phyloP scores from a whole-genome alignment of 2,797 vertebrate genomes.

The Iguana delicatissima region DNA sequence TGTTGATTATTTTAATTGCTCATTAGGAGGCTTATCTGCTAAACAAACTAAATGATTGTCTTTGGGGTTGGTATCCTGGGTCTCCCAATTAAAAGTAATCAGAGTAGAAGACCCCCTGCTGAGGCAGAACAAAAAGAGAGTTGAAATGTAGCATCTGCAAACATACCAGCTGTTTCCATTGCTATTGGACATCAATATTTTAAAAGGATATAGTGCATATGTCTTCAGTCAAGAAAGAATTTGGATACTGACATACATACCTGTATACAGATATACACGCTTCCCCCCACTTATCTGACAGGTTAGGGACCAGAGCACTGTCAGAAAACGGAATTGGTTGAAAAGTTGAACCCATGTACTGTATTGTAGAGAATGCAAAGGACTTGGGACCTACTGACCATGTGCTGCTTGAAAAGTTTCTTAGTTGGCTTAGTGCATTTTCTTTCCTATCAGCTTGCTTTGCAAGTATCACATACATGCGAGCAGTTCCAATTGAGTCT shows the following conservation, averaged over 20 bases:
- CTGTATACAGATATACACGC: not conserved
- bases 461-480: too few relatives aligned
- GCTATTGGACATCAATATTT: not conserved
- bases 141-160: slow-evolving; percentile 26
- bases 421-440: too few relatives aligned
- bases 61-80: slow-evolving; percentile 61
- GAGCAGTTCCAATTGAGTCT: too few relatives aligned
- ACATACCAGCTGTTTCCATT: slow-evolving; percentile 19
- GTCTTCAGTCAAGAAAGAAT: not conserved
- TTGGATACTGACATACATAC: not conserved
- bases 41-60: slow-evolving; percentile 64
- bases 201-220: not conserved
- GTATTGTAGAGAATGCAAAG: too few relatives aligned
- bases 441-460: too few relatives aligned
- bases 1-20: slow-evolving; percentile 64
- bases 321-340: too few relatives aligned
- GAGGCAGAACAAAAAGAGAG: slow-evolving; percentile 33
- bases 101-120: slow-evolving; percentile 36
- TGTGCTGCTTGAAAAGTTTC: too few relatives aligned
- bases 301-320: too few relatives aligned
- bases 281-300: too few relatives aligned
- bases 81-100: slow-evolving; percentile 60
- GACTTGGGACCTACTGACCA: too few relatives aligned
- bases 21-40: slow-evolving; percentile 55
- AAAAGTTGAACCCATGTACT: too few relatives aligned